A percentile compares a stretch with the other conserved stretches of the same genome.
These are phyloP conservation scores for Drosophila sechellia DNA, from an alignment of 1,140 invertebrate species.

Conservation along the genomic window DNA sequence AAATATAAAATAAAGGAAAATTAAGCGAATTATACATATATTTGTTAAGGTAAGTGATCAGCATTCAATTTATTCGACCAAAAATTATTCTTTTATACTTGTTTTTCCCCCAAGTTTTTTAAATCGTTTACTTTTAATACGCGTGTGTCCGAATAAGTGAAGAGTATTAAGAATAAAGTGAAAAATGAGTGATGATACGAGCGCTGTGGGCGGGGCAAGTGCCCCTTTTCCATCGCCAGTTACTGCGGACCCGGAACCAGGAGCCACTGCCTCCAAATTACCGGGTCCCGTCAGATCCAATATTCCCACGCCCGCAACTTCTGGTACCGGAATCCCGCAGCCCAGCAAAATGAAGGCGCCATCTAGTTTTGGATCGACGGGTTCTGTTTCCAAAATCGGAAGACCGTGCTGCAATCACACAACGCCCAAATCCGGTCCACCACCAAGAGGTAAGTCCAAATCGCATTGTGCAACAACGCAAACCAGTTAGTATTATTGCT, in stretches of 20 bases:
- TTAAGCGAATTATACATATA: constrained; percentile 7
- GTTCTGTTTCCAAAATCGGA: constrained; percentile 74
- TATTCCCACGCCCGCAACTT: constrained; percentile 65
- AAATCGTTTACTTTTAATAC: constrained; percentile 50
- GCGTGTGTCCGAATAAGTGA: constrained; percentile 64
- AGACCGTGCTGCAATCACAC: constrained; percentile 71
- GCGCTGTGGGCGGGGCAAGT: constrained; percentile 6
- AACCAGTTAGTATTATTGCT: not conserved
- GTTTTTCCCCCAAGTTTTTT: constrained; percentile 33
- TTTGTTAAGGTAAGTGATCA: constrained; percentile 61
- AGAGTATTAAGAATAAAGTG: constrained; percentile 52
- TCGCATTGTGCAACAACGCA: fast-evolving
- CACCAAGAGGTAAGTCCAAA: constrained; percentile 71
- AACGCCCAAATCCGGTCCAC: constrained; percentile 73
- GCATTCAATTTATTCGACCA: constrained; percentile 10
- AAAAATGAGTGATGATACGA: constrained; percentile 38
- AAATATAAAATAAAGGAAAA: not conserved
- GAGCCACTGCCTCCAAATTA: constrained; percentile 30
- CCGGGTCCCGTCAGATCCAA: constrained; percentile 43
- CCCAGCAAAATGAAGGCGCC: constrained; percentile 62
- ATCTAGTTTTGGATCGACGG: constrained; percentile 56
- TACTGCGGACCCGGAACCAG: constrained; percentile 13
- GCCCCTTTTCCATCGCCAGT: constrained; percentile 4
- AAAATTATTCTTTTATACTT: not conserved
- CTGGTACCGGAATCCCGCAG: constrained; percentile 61